phyloP scores from a whole-genome alignment of 2,797 vertebrate species.

The Fistularia tabacaria region DNA sequence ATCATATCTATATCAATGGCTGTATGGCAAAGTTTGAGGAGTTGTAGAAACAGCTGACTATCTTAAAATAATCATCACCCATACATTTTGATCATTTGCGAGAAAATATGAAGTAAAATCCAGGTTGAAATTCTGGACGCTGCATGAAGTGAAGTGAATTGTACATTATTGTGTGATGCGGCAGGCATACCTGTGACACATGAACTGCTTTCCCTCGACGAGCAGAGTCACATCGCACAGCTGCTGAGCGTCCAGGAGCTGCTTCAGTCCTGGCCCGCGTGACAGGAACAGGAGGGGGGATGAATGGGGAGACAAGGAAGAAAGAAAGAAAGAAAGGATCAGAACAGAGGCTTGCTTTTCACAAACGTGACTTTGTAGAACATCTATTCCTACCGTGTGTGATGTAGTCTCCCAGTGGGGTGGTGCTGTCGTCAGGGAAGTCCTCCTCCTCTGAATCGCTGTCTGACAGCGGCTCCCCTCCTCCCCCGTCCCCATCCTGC shows the following conservation, averaged over 20 bases:
- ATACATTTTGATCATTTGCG: no score
- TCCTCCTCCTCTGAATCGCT: slow-evolving; percentile 82
- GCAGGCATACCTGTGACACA: slow-evolving; percentile 79
- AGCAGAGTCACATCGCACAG: slow-evolving; percentile 81
- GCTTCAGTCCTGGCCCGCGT: slow-evolving; percentile 71
- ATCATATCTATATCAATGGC: no score
- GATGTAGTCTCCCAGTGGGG: slow-evolving; percentile 78
- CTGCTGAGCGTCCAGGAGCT: slow-evolving; percentile 79
- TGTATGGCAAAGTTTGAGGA: no score
- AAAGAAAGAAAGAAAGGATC: background rate
- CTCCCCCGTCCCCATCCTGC: slow-evolving; percentile 77
- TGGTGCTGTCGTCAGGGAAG: slow-evolving; percentile 80
- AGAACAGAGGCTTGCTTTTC: background rate
- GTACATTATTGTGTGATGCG: no score
- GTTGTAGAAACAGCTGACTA: no score
- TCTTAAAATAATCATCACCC: no score
- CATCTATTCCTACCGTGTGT: slow-evolving; percentile 65
- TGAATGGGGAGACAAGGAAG: background rate
- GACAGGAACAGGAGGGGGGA: background rate
- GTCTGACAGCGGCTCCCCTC: slow-evolving; percentile 78
- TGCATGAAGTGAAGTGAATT: background rate
- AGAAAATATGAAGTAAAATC: background rate
- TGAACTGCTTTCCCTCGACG: slow-evolving; percentile 80
- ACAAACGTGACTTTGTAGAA: background rate
- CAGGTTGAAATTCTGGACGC: background rate